Evolutionary conservation across 2,113 vertebrate genomes (phyloP).

Genomic region (Haemorhous mexicanus): DNA sequence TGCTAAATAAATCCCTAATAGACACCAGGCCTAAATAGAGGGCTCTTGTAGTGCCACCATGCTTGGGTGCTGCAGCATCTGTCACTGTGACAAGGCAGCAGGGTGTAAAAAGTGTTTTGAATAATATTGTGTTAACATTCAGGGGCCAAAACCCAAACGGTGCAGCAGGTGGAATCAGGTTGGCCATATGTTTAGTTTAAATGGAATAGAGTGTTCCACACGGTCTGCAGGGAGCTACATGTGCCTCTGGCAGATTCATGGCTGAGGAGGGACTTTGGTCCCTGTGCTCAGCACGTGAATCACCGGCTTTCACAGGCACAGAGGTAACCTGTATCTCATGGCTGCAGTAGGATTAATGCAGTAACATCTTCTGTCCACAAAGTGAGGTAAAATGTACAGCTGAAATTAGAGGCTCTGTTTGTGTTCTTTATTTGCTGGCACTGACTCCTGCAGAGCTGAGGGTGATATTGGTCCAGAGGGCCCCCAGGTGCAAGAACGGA

Average conservation of each 20-base stretch:
- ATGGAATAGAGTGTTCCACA: neutral
- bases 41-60: neutral
- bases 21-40: neutral
- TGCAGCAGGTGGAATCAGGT: fast-evolving
- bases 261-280: neutral
- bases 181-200: neutral
- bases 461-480: neutral
- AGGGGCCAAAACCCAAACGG: neutral
- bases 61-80: neutral
- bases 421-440: neutral
- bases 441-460: neutral
- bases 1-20: neutral
- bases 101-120: neutral
- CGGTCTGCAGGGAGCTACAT: fast-evolving
- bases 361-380: neutral
- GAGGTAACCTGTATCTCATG: neutral
- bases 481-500: neutral
- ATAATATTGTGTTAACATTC: neutral
- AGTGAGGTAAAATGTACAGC: neutral
- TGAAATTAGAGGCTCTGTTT: neutral
- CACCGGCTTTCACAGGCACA: neutral
- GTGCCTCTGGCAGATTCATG: neutral
- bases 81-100: neutral
- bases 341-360: neutral
- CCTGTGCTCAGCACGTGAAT: neutral